phyloP scores from a whole-genome alignment of 2,888 invertebrate species.

The Heliconius cydno region DNA sequence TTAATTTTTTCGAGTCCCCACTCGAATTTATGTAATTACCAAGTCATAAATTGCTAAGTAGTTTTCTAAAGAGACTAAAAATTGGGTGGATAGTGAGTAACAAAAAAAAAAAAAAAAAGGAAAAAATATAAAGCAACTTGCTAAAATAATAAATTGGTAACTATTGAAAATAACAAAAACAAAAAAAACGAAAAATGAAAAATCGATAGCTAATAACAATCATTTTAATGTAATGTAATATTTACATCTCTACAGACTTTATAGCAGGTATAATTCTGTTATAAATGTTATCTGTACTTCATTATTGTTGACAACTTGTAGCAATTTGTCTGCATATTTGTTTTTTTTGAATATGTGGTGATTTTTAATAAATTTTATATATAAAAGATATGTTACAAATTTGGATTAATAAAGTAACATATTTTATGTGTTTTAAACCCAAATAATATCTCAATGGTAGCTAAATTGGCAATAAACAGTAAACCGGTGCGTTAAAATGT shows the following conservation, averaged over 20 bases:
- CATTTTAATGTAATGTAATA: background rate
- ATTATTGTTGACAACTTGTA: slow-evolving; percentile 30
- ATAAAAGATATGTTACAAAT: slow-evolving; percentile 26
- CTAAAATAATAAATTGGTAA: background rate
- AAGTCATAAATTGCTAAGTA: no score
- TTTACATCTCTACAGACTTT: slow-evolving; percentile 5
- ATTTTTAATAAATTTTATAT: background rate
- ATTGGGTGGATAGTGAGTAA: background rate
- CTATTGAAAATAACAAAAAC: background rate
- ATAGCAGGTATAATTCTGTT: background rate
- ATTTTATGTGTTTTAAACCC: slow-evolving; percentile 12
- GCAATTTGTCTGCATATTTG: slow-evolving; percentile 21
- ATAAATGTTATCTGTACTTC: slow-evolving; percentile 17
- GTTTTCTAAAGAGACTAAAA: background rate
- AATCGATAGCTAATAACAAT: background rate
- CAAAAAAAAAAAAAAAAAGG: no score
- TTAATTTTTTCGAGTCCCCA: no score
- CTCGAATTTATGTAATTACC: no score
- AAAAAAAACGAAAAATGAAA: background rate
- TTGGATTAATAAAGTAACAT: background rate
- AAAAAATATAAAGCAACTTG: background rate
- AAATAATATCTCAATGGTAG: slow-evolving; percentile 24
- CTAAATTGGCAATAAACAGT: slow-evolving; percentile 22
- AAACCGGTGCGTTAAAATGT: slow-evolving; percentile 62
- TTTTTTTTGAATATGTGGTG: slow-evolving; percentile 24